phyloP scores from a whole-genome alignment of 2,888 invertebrate species.

The Tethea ocularis region DNA sequence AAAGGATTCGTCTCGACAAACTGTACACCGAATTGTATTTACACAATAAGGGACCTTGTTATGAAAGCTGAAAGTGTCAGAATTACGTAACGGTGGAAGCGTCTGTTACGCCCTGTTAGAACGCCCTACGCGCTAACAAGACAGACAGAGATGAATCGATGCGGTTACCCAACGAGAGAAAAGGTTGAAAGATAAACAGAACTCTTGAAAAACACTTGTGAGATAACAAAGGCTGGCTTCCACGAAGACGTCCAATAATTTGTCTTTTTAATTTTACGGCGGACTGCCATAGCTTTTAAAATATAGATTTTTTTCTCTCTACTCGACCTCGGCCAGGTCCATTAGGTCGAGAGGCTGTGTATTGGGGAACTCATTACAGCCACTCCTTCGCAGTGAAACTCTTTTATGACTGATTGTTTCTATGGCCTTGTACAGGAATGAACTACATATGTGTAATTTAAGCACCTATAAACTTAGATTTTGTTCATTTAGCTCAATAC shows the following conservation, averaged over 20 bases:
- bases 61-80: constrained; percentile 79
- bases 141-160: constrained; percentile 69
- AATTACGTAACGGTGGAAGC: constrained; percentile 79
- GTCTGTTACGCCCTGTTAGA: constrained; percentile 79
- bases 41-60: constrained; percentile 80
- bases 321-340: constrained; percentile 69
- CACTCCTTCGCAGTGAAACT: constrained; percentile 63
- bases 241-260: constrained; percentile 83
- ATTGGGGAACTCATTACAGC: constrained; percentile 75
- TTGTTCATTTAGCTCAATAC: constrained; percentile 23
- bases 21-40: constrained; percentile 58
- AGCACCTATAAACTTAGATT: constrained; percentile 39
- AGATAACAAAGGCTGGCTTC: constrained; percentile 82
- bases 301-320: constrained; percentile 66
- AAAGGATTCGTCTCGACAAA: constrained; percentile 65
- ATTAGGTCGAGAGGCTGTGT: constrained; percentile 70
- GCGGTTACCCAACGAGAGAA: constrained; percentile 55
- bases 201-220: constrained; percentile 83
- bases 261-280: constrained; percentile 83
- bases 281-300: constrained; percentile 79
- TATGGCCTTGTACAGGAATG: constrained; percentile 56
- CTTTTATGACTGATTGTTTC: constrained; percentile 79
- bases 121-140: constrained; percentile 78
- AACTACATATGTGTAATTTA: constrained; percentile 49
- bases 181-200: constrained; percentile 72